A percentile compares a stretch with the other conserved stretches of the same genome.
Conservation (phyloP, 1,140 invertebrate genomes). For the Drosophila takahashii region DNA sequence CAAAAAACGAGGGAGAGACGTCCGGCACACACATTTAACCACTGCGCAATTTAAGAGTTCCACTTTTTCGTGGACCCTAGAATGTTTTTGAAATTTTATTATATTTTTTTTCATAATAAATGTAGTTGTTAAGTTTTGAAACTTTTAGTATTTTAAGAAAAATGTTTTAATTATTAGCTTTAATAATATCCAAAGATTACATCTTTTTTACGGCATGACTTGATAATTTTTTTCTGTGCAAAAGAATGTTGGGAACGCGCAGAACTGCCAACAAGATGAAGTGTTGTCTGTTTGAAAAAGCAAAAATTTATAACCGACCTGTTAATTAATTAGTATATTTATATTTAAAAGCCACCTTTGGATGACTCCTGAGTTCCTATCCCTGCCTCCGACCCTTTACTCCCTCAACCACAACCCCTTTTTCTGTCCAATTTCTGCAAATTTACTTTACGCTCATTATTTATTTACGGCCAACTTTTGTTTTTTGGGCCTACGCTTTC, state of each 20-base stretch:
- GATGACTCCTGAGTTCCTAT: slow-evolving; percentile 4
- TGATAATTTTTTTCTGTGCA: slow-evolving; percentile 5
- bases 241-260: slow-evolving; percentile 7
- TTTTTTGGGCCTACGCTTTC: slow-evolving; percentile 33
- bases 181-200: too few species aligned
- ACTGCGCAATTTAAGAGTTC: background rate
- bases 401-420: slow-evolving; percentile 9
- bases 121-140: too few species aligned
- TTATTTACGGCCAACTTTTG: slow-evolving; percentile 65
- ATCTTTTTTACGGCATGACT: too few species aligned
- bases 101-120: background rate
- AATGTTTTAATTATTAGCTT: too few species aligned
- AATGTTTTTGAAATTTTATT: too few species aligned
- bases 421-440: slow-evolving; percentile 28
- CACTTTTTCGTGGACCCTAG: too few species aligned
- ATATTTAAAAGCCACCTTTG: slow-evolving; percentile 37
- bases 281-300: slow-evolving; percentile 41
- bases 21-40: background rate
- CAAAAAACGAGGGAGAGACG: background rate
- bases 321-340: slow-evolving; percentile 68
- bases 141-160: too few species aligned
- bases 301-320: slow-evolving; percentile 44
- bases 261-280: slow-evolving; percentile 18
- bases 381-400: background rate
- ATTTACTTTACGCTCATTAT: slow-evolving; percentile 65